Evolutionary conservation across 2,113 vertebrate species (phyloP).

Genomic region (Scytalopus superciliaris): DNA sequence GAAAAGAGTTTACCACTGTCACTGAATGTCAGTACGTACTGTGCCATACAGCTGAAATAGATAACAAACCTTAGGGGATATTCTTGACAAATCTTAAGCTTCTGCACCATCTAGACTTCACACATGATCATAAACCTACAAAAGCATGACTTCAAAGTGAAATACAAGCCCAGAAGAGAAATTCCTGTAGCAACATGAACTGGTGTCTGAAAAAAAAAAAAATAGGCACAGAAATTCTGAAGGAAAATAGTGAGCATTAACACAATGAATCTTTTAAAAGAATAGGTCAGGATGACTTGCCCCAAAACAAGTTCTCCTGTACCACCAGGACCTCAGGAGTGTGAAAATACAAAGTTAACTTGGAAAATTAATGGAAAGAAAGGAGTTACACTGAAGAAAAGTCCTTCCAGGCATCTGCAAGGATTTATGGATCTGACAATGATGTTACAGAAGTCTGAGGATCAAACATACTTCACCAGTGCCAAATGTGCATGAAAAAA

Average conservation of each 20-base stretch:
- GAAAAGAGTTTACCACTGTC: conserved; percentile 24
- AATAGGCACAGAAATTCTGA: background rate
- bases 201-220: background rate
- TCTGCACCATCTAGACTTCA: background rate
- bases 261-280: background rate
- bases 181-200: conserved; percentile 6
- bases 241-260: background rate
- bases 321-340: background rate
- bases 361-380: background rate
- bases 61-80: conserved; percentile 36
- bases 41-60: background rate
- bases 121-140: conserved; percentile 36
- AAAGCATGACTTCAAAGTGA: conserved; percentile 42
- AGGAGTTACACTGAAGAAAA: background rate
- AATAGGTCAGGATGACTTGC: background rate
- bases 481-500: background rate
- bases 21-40: conserved; percentile 13
- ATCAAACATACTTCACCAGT: background rate
- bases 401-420: background rate
- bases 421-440: background rate
- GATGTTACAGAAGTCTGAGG: background rate
- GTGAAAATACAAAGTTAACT: background rate
- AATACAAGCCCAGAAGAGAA: conserved; percentile 41
- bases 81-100: conserved; percentile 45
- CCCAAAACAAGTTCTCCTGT: background rate